Conservation (phyloP, 2,888 invertebrate genomes). For the Nesidiocoris tenuis region DNA sequence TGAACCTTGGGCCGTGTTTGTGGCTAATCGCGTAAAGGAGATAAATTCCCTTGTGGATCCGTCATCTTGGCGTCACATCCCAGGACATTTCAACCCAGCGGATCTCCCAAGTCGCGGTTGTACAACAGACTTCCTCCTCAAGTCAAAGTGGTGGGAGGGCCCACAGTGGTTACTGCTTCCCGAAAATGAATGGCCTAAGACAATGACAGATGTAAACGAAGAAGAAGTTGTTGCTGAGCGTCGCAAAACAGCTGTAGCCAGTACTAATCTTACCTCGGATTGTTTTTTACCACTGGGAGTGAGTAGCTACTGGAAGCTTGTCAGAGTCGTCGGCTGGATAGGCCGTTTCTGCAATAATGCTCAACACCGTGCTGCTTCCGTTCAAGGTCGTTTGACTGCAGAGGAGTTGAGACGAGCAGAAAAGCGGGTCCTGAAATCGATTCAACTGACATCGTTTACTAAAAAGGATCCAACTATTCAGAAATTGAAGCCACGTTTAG, state of each 20-base stretch:
- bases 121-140: conserved; percentile 48
- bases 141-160: conserved; percentile 53
- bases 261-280: neutral
- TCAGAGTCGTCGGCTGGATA: conserved; percentile 10
- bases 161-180: conserved; percentile 51
- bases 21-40: conserved; percentile 20
- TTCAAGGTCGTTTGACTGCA: neutral
- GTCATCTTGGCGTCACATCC: conserved; percentile 51
- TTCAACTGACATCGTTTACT: neutral
- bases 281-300: neutral
- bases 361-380: neutral
- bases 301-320: neutral
- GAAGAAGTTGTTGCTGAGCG: conserved; percentile 19
- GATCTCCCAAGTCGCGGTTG: conserved; percentile 50
- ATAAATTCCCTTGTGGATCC: conserved; percentile 45
- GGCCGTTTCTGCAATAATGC: conserved; percentile 10
- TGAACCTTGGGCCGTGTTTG: conserved; percentile 50
- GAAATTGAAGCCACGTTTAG: neutral
- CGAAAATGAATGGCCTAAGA: conserved; percentile 49
- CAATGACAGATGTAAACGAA: neutral
- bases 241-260: neutral
- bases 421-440: neutral
- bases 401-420: neutral
- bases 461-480: neutral
- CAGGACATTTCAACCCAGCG: conserved; percentile 51